Evolutionary conservation across 1,140 invertebrate genomes (phyloP).

Genomic region (Drosophila burlai): DNA sequence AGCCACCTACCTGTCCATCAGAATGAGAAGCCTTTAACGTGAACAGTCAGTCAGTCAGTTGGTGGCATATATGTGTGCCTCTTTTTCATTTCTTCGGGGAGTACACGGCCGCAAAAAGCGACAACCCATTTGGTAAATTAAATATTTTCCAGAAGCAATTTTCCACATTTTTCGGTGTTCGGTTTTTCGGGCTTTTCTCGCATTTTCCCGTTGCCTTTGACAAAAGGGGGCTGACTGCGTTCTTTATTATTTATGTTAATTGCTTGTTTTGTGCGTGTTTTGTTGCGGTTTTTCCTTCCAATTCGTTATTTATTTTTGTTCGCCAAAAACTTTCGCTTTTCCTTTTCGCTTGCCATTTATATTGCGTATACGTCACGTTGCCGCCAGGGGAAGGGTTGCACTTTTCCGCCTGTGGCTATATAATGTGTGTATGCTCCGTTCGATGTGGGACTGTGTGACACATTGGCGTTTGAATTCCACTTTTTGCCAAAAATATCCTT

Average conservation of each 20-base stretch:
- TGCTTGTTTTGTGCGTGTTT: slow-evolving; percentile 69
- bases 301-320: slow-evolving; percentile 22
- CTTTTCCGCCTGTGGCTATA: slow-evolving; percentile 16
- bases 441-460: slow-evolving; percentile 52
- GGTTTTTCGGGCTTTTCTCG: slow-evolving; percentile 21
- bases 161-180: slow-evolving; percentile 42
- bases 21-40: slow-evolving; percentile 41
- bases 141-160: slow-evolving; percentile 56
- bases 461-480: slow-evolving; percentile 62
- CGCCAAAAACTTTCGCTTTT: slow-evolving; percentile 13
- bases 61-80: slow-evolving; percentile 15
- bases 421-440: slow-evolving; percentile 5
- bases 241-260: slow-evolving; percentile 78
- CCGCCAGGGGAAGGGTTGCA: slow-evolving; percentile 63
- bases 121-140: slow-evolving; percentile 60
- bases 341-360: slow-evolving; percentile 45
- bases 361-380: slow-evolving; percentile 76
- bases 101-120: slow-evolving; percentile 33
- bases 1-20: slow-evolving; percentile 26
- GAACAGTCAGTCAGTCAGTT: slow-evolving; percentile 23
- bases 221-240: slow-evolving; percentile 23
- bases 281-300: slow-evolving; percentile 47
- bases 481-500: slow-evolving; percentile 9
- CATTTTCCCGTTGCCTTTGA: background rate
- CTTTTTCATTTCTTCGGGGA: slow-evolving; percentile 50